Conservation (phyloP, 2,113 vertebrate genomes). For the Rhodinocichla rosea region DNA sequence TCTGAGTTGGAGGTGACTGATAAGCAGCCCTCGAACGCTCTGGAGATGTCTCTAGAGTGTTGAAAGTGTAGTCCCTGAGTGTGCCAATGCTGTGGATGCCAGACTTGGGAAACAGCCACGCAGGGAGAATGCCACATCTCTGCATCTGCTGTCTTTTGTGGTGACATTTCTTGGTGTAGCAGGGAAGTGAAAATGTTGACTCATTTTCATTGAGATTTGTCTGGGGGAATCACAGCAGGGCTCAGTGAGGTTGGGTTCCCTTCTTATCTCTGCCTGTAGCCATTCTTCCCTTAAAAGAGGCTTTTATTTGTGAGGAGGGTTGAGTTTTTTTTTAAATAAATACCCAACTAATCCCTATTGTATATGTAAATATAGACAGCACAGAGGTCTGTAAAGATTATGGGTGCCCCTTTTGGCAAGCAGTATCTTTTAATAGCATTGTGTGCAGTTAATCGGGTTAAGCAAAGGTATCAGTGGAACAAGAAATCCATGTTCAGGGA, state of each 20-base stretch:
- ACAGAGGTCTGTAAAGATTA: conserved; percentile 31
- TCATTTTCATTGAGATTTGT: not conserved
- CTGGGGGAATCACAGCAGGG: not conserved
- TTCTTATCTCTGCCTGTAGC: not conserved
- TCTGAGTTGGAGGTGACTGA: not conserved
- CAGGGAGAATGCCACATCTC: not conserved
- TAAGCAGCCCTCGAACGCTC: not conserved
- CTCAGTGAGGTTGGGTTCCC: not conserved
- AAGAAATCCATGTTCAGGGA: not conserved
- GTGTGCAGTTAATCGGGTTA: conserved; percentile 33
- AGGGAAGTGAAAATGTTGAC: not conserved
- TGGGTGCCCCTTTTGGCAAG: conserved; percentile 28
- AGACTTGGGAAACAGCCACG: not conserved
- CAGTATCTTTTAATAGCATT: conserved; percentile 58
- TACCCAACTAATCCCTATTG: not conserved
- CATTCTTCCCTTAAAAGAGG: not conserved
- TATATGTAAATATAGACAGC: conserved; percentile 26
- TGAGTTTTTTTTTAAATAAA: not conserved
- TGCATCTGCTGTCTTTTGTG: not conserved
- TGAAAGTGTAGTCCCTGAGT: not conserved
- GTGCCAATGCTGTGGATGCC: not conserved
- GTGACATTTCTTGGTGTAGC: not conserved
- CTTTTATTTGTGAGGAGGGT: not conserved
- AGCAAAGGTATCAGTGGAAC: not conserved
- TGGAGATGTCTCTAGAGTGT: not conserved